phyloP scores from a whole-genome alignment of 2,888 invertebrate species.

The Philhelius pedissequus region DNA sequence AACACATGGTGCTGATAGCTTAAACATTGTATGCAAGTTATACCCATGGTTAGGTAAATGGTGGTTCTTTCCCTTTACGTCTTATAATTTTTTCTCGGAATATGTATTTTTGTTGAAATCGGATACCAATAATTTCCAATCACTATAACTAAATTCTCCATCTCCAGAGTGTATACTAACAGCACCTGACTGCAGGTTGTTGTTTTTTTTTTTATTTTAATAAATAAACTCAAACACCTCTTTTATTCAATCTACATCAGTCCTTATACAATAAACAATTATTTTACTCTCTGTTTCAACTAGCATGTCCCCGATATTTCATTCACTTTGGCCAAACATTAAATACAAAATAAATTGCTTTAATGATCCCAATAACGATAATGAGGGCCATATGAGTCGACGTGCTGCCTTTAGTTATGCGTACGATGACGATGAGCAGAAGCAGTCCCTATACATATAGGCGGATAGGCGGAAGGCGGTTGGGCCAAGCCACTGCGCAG shows the following conservation, averaged over 20 bases:
- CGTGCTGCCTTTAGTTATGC: conserved; percentile 51
- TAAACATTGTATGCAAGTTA: no score
- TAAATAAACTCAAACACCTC: background rate
- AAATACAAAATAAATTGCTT: conserved; percentile 73
- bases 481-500: conserved; percentile 19
- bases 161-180: background rate
- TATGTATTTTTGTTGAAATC: background rate
- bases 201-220: no score
- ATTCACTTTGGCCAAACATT: conserved; percentile 59
- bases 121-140: background rate
- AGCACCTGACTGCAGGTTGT: background rate
- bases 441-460: conserved; percentile 18
- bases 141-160: background rate
- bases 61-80: background rate
- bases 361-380: conserved; percentile 78
- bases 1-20: no score
- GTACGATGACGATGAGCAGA: conserved; percentile 31
- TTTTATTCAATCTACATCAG: background rate
- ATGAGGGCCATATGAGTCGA: conserved; percentile 75
- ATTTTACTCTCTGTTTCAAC: conserved; percentile 44
- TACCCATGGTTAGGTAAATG: no score
- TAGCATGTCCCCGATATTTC: conserved; percentile 64
- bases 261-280: background rate
- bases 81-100: background rate
- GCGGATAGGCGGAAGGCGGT: no score